Percentiles rank a stretch among this genome's conserved stretches.
Evolutionary conservation across 2,888 invertebrate species (phyloP).

Genomic region (Hoplodrina blanda): DNA sequence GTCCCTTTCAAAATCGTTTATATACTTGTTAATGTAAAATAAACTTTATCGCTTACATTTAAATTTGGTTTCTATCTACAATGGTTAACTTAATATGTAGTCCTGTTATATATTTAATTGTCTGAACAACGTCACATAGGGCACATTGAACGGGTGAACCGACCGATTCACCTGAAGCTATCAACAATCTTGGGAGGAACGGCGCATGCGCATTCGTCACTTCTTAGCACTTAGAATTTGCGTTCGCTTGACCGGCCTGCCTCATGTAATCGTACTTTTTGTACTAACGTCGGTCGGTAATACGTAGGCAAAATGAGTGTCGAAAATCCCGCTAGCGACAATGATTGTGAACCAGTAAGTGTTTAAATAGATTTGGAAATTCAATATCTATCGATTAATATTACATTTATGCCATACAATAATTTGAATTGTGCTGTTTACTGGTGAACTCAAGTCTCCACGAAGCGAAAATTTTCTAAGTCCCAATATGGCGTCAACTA

Average conservation of each 20-base stretch:
- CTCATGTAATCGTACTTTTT: conserved; percentile 81
- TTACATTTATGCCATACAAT: conserved; percentile 52
- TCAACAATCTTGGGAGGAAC: conserved; percentile 66
- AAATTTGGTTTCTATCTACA: too few species aligned
- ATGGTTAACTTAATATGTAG: too few species aligned
- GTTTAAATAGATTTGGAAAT: conserved; percentile 72
- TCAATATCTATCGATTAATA: conserved; percentile 58
- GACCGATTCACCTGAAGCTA: conserved; percentile 74
- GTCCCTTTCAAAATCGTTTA: too few species aligned
- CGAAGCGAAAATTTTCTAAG: conserved; percentile 92
- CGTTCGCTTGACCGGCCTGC: conserved; percentile 78
- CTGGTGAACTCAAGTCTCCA: conserved; percentile 87
- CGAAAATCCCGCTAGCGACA: conserved; percentile 91
- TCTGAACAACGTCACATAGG: conserved; percentile 59
- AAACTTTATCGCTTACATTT: too few species aligned
- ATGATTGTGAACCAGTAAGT: conserved; percentile 92
- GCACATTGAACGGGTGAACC: conserved; percentile 72
- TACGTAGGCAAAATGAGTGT: conserved; percentile 92
- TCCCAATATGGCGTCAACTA: conserved; percentile 97
- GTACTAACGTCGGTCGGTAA: conserved; percentile 80
- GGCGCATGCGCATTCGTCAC: conserved; percentile 91
- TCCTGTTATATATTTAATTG: too few species aligned
- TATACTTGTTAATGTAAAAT: too few species aligned
- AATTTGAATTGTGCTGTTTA: conserved; percentile 76
- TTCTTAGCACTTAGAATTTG: conserved; percentile 91